Conservation (phyloP, 2,888 invertebrate species). For the Cheilosia soror region DNA sequence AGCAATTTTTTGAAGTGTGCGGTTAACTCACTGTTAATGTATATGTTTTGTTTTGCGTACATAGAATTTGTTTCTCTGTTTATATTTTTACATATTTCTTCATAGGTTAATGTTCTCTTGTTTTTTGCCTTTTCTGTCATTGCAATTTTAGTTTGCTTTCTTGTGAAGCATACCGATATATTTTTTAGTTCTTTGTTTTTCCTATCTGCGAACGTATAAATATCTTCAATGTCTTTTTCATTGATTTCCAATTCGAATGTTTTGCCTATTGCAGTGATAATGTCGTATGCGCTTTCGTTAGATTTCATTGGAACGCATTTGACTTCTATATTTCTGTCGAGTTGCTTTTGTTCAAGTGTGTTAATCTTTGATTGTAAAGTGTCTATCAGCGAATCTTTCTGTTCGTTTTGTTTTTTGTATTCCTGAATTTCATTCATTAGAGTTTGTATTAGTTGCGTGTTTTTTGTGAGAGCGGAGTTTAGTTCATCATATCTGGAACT, state of each 20-base stretch:
- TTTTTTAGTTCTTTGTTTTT: slow-evolving; percentile 13
- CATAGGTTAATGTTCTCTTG: neutral
- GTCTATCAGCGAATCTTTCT: neutral
- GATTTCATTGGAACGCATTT: slow-evolving; percentile 7
- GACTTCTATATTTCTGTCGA: slow-evolving; percentile 1
- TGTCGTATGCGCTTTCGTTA: neutral
- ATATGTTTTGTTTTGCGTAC: neutral
- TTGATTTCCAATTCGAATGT: neutral
- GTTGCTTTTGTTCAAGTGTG: neutral
- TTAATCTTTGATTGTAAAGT: neutral
- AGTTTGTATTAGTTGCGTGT: neutral
- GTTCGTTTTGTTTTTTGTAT: slow-evolving; percentile 17
- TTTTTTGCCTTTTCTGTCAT: neutral
- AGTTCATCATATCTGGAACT: neutral
- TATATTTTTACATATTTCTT: neutral
- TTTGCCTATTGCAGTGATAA: slow-evolving; percentile 4
- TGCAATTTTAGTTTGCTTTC: neutral
- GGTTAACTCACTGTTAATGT: neutral
- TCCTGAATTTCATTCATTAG: neutral
- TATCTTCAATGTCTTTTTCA: slow-evolving; percentile 13
- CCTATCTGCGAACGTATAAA: neutral
- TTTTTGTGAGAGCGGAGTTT: neutral
- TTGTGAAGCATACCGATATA: neutral
- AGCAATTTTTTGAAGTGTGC: neutral
- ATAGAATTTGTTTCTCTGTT: neutral